Evolutionary conservation across 64 coral and sea anemone species (phyloP).

Genomic region (Montipora foliosa): DNA sequence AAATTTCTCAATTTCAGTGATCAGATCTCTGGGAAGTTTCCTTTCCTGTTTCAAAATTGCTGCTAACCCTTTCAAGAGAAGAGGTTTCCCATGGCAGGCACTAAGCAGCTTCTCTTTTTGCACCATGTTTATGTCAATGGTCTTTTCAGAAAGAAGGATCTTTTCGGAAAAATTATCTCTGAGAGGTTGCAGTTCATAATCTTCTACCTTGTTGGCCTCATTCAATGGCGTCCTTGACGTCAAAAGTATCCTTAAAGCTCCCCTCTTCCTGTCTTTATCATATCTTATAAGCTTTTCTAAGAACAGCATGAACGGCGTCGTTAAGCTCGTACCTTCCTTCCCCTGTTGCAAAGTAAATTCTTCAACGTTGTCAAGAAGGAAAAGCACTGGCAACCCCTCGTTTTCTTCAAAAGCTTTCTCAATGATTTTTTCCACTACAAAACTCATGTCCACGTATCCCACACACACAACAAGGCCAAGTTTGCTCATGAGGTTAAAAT

Average conservation of each 20-base stretch:
- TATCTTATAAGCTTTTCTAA: not conserved
- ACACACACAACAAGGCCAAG: not conserved
- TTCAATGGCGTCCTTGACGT: not conserved
- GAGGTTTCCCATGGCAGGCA: not conserved
- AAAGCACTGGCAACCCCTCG: not conserved
- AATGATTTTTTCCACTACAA: not conserved
- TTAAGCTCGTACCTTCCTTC: not conserved
- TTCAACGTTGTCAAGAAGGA: not conserved
- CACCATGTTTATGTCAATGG: not conserved
- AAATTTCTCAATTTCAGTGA: not conserved
- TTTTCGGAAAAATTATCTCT: not conserved
- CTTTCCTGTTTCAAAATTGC: not conserved
- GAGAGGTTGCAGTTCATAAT: not conserved
- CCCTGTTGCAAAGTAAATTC: not conserved
- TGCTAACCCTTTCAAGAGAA: not conserved
- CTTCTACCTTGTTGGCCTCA: not conserved
- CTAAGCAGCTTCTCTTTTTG: too few relatives aligned
- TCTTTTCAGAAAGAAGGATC: not conserved
- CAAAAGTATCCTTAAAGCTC: not conserved
- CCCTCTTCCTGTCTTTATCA: too few relatives aligned
- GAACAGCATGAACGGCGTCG: fast-evolving
- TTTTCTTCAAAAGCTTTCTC: not conserved
- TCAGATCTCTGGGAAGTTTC: not conserved
- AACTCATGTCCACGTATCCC: too few relatives aligned
- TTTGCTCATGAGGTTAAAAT: not conserved